Evolutionary conservation across 2,797 vertebrate genomes (phyloP), one percentile per base, ranked within the genome.

Genomic region (Catharus ustulatus): DNA sequence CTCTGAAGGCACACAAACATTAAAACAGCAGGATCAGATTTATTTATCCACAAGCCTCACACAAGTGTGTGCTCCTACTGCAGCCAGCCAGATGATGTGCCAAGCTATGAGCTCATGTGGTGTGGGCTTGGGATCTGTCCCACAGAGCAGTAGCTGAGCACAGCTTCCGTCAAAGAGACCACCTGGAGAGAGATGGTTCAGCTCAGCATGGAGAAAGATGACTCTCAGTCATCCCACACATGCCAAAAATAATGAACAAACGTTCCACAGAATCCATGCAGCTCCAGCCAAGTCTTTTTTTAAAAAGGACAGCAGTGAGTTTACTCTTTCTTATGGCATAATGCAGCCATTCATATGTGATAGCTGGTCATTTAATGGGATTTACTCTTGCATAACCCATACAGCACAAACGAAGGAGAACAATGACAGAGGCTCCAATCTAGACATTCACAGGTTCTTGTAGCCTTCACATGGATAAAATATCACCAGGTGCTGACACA

Each of bases 181-280:
- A 76, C 76, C 51, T 93, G 51, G 38, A 76, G 27, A 91, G 64
- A 38, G 36, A 88, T 68, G n/a, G 71, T 72, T 54, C 36, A 5
- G 62, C 68, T 88, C 79, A 86, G 62, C 43, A 24, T 45, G 58
- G 22, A 48, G 52, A 64, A 85, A 86, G 32, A 66, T 66, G 72
- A 38, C 34, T 89, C 76, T 83, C 69, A 83, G 66, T 84, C 62
- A 63, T 58, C 46, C 9, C 6, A 49, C 32, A 66, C 88, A 81
- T 52, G 90, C 76, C 83, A 94, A 93, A 95, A 93, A 92, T 59
- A 96, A 94, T 43, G 58, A 93, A 78, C 18, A 94, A 84, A 86
- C 22, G 15, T 48, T 90, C 51, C 21, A 63, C n/a, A 86, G 58
- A 86, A 82, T 27, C 66, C 59, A 72, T 34, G 11, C 40, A 42